Evolutionary conservation across 2,113 vertebrate species (phyloP).

Genomic region (Scartelaos histophorus): DNA sequence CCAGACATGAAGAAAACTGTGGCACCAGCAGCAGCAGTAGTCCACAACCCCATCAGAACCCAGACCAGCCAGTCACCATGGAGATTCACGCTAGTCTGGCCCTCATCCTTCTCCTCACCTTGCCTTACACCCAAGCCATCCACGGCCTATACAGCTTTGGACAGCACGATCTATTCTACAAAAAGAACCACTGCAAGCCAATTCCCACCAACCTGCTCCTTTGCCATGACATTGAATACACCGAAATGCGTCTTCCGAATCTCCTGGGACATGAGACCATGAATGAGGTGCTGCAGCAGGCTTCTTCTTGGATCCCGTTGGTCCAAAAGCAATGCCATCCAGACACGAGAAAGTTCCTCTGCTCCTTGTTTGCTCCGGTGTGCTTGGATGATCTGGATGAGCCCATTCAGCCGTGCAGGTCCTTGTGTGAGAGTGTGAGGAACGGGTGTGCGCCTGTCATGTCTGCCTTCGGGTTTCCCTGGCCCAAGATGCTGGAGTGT

Average conservation of each 20-base stretch:
- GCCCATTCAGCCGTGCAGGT: slow-evolving; percentile 93
- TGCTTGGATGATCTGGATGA: slow-evolving; percentile 94
- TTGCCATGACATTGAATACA: slow-evolving; percentile 94
- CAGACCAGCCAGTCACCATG: background rate
- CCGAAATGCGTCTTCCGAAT: slow-evolving; percentile 95
- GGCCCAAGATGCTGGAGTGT: slow-evolving; percentile 97
- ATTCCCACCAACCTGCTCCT: slow-evolving; percentile 88
- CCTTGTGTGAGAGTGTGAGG: slow-evolving; percentile 91
- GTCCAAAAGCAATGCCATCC: slow-evolving; percentile 95
- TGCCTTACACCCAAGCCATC: slow-evolving; percentile 78
- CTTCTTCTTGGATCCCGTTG: slow-evolving; percentile 94
- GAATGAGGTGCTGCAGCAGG: slow-evolving; percentile 95
- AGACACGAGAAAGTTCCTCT: slow-evolving; percentile 97
- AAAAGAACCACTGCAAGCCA: slow-evolving; percentile 90
- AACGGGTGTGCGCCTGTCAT: slow-evolving; percentile 93
- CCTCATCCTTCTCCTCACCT: slow-evolving; percentile 65
- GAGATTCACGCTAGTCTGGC: background rate
- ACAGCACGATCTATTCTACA: slow-evolving; percentile 87
- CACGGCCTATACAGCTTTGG: slow-evolving; percentile 87
- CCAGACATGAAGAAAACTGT: slow-evolving; percentile 65
- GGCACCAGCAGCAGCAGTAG: slow-evolving; percentile 27
- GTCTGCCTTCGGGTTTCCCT: slow-evolving; percentile 96
- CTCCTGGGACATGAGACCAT: slow-evolving; percentile 96
- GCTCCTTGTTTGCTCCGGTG: slow-evolving; percentile 95
- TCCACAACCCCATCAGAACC: background rate